Base-by-base conservation (phyloP, 2,113 vertebrate species). In the Laticauda laticaudata region DNA sequence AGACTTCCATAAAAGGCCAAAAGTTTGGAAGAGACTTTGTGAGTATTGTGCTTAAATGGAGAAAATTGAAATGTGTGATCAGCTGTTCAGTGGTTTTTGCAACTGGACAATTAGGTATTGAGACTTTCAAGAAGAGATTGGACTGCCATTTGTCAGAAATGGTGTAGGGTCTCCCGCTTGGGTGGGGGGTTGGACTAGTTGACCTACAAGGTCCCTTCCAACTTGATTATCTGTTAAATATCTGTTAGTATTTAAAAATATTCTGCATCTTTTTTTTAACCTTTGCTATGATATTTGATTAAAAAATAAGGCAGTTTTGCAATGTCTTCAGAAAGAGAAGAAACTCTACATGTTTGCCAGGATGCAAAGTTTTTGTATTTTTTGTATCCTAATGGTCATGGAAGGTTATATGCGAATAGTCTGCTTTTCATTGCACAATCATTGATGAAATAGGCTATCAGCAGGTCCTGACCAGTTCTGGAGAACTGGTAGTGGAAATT, bases 41-140 rank as follows among this genome's bases (percentile, higher is more conserved):
- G 81, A 0, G 0, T 3, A 14, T 51, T 88, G 54, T 55, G 95
- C 53, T 94, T 90, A 93, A 81, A 9, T 2, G 14, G 18, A 48
- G 53, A 88, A 69, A 24, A 10, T 39, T 1, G 9, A 96, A 55
- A 24, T 86, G 45, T 55, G 6, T 55, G 89, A 95, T 91, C 86
- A 93, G 4, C 88, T 87, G 90, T 90, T 5, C 61, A 20, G 90
- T 95, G 85, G 29, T 48, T 23, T 55, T 54, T 14, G 59, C 6
- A 89, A 54, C 23, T 0, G 0, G 89, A 34, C 91, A 89, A 81
- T 20, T 81, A 34, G 2, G 69, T 39, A 39, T 48, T 48, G 45
- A 48, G 45, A 7, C 45, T 48, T 48, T 48, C 45, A 48, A 48
- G 45, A 48, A 48, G 45, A 48, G 45, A 48, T 48, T 48, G 45